Percentiles rank a stretch among this genome's conserved stretches.
Conservation (phyloP, 2,113 vertebrate genomes). For the Cephalopholis sonnerati region DNA sequence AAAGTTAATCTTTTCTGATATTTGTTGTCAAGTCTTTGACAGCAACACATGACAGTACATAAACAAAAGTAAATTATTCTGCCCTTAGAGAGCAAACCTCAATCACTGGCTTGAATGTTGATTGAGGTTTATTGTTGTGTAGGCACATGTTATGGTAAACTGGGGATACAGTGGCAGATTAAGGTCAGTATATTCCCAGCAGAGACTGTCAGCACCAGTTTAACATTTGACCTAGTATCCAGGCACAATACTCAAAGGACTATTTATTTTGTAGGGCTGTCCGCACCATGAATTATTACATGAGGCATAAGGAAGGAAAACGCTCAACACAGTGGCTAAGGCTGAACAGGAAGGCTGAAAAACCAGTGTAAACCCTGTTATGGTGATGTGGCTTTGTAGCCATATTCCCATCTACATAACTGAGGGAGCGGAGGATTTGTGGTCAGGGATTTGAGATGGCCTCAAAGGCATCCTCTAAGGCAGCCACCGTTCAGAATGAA, state of each 20-base stretch:
- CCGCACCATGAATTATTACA: not conserved
- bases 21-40: not conserved
- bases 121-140: not conserved
- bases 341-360: conserved; percentile 24
- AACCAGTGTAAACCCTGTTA: conserved; percentile 9
- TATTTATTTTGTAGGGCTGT: conserved; percentile 19
- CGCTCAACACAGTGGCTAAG: not conserved
- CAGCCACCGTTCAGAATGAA: conserved; percentile 24
- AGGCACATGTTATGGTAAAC: not conserved
- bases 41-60: conserved; percentile 5
- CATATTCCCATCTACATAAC: conserved; percentile 8
- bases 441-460: conserved; percentile 29
- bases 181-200: conserved; percentile 2
- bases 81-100: not conserved
- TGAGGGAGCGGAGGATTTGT: conserved; percentile 20
- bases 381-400: conserved; percentile 1
- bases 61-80: conserved; percentile 19
- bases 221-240: conserved; percentile 35
- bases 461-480: conserved; percentile 16
- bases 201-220: conserved; percentile 20
- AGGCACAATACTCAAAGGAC: conserved; percentile 11
- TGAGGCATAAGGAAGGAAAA: not conserved
- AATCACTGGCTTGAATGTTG: not conserved
- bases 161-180: conserved; percentile 9
- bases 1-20: conserved; percentile 19